Evolutionary conservation across 2,113 vertebrate genomes (phyloP).

Genomic region (Percopsis transmontana): DNA sequence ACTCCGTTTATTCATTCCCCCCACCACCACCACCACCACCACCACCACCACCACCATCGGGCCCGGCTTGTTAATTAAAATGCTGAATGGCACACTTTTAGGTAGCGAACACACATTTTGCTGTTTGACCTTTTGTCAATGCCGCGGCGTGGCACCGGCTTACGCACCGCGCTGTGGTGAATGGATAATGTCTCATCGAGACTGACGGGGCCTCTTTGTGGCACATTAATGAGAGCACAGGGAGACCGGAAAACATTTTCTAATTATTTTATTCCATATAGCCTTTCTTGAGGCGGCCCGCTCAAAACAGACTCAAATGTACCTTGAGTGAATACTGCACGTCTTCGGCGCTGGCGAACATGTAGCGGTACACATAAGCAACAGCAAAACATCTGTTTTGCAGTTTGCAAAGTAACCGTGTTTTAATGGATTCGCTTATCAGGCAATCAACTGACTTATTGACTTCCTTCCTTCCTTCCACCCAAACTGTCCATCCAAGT

Average conservation of each 20-base stretch:
- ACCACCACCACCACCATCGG: slow-evolving; percentile 29
- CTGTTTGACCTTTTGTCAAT: slow-evolving; percentile 72
- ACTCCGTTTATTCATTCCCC: slow-evolving; percentile 21
- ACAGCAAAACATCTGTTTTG: no score
- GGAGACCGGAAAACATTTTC: slow-evolving; percentile 23
- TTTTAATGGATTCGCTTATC: no score
- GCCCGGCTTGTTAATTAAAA: slow-evolving; percentile 70
- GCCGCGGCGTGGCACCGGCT: slow-evolving; percentile 43
- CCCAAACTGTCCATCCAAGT: no score
- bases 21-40: neutral
- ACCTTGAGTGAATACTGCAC: no score
- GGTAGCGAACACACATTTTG: slow-evolving; percentile 64
- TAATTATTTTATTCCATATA: slow-evolving; percentile 22
- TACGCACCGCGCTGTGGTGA: slow-evolving; percentile 63
- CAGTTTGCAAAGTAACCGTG: no score
- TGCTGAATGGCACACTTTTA: slow-evolving; percentile 75
- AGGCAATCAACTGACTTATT: no score
- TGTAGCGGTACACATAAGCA: no score
- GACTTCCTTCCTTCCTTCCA: no score
- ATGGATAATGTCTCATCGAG: slow-evolving; percentile 65
- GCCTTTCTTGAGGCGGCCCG: no score
- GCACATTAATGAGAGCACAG: slow-evolving; percentile 65
- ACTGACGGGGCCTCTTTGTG: slow-evolving; percentile 64
- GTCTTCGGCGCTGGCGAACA: no score
- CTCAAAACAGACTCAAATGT: no score